phyloP scores from a whole-genome alignment of 2,113 vertebrate genomes.

The Psophia crepitans region DNA sequence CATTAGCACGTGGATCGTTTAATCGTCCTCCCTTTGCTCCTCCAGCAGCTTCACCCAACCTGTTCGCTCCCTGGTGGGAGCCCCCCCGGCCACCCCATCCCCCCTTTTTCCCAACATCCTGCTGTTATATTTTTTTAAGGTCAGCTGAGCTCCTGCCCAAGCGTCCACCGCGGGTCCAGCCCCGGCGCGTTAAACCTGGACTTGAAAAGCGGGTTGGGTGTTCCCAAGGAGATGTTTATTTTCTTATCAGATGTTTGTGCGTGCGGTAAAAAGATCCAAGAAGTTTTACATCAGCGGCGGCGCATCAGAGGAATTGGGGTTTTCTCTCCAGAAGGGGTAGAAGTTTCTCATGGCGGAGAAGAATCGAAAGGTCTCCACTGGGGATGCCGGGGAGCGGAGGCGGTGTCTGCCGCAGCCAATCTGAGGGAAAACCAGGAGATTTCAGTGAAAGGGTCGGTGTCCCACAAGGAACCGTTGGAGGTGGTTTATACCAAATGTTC shows the following conservation, averaged over 20 bases:
- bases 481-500: background rate
- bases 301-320: no score
- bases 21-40: background rate
- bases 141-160: background rate
- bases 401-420: fast-evolving
- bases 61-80: background rate
- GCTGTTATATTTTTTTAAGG: background rate
- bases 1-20: fast-evolving
- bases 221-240: background rate
- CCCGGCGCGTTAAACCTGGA: background rate
- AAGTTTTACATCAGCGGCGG: background rate
- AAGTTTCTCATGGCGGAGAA: background rate
- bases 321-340: background rate
- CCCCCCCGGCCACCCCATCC: background rate
- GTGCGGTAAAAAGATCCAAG: no score
- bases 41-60: background rate
- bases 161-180: fast-evolving
- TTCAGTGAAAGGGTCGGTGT: no score
- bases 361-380: background rate
- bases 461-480: background rate
- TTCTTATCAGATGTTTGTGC: background rate
- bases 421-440: background rate
- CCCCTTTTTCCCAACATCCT: background rate
- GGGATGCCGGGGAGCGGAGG: background rate
- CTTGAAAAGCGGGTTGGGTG: background rate